Evolutionary conservation across 2,797 vertebrate genomes (phyloP), one percentile per base, ranked within the genome.

Genomic region (Eidolon dupreanum): DNA sequence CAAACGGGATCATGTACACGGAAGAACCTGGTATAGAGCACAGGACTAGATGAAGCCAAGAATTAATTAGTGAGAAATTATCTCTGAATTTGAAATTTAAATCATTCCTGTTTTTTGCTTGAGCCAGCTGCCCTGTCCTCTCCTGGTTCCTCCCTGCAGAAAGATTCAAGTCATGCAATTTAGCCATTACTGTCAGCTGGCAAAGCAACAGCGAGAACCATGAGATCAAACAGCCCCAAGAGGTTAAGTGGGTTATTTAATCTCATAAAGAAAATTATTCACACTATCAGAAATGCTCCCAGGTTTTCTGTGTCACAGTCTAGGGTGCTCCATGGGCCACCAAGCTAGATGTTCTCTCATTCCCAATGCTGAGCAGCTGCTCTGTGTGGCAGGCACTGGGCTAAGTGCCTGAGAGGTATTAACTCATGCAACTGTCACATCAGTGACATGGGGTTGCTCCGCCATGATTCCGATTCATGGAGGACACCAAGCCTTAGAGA

Each of bases 51-150:
- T 41, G 68, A 82, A 43, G 6, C 8, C 71, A 53, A 87, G n/a
- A 46, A 24, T 65, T 59, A 38, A 28, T 13, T 26, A 36, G 24
- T 43, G n/a, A 91, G 41, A 61, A 86, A 71, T 19, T 22, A 19
- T n/a, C 53, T 84, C 59, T 31, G 31, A 85, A 59, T 28, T 49
- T 83, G 33, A 89, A 53, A 28, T 86, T 75, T 82, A 70, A 65
- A 41, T 74, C 49, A 43, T 31, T 13, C 84, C 33, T 68, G 22
- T 28, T 53, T 63, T 77, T 66, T 20, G 22, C 66, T 70, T n/a
- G 13, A 31, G 26, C 26, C 8, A 53, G 41, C 11, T 36, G 17
- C 26, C 8, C 38, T 65, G 26, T 63, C 51, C 38, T 49, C 8
- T 63, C 51, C 38, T 49, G 11, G 4, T 15, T 89, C n/a, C 61